Evolutionary conservation across 1,140 invertebrate species (phyloP).

Genomic region (Micrasema longulum): DNA sequence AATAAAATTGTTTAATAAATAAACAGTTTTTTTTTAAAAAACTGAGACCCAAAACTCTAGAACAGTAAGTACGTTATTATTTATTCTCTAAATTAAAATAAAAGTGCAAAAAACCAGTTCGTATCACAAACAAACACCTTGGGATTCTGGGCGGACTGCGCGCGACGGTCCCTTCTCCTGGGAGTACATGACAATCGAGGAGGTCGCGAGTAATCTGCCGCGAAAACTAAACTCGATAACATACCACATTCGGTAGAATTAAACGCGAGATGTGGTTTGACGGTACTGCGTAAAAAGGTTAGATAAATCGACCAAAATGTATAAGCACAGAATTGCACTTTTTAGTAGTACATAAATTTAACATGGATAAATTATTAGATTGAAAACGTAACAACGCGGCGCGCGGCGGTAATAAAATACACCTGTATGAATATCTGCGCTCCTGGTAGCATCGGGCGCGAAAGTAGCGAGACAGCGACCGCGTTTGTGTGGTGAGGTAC

Average conservation of each 20-base stretch:
- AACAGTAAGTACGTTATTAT: too few species aligned
- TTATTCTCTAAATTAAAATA: too few species aligned
- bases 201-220: constrained; percentile 8
- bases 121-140: too few species aligned
- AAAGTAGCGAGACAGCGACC: constrained; percentile 28
- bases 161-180: constrained; percentile 16
- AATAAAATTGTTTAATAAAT: too few species aligned
- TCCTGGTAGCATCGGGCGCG: constrained; percentile 27
- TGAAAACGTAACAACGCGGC: not conserved
- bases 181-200: constrained; percentile 9
- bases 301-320: not conserved
- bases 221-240: not conserved
- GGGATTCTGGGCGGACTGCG: constrained; percentile 32
- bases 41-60: too few species aligned
- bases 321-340: not conserved
- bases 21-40: too few species aligned
- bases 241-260: not conserved
- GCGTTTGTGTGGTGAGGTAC: not conserved
- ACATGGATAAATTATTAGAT: not conserved
- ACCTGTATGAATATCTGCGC: not conserved
- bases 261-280: not conserved
- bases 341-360: not conserved
- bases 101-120: too few species aligned
- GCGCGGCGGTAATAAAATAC: not conserved
- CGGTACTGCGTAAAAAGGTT: not conserved